These are phyloP conservation scores for Monoplex corrugatus DNA, from an alignment of 2,888 invertebrate genomes.

Conservation along the genomic window DNA sequence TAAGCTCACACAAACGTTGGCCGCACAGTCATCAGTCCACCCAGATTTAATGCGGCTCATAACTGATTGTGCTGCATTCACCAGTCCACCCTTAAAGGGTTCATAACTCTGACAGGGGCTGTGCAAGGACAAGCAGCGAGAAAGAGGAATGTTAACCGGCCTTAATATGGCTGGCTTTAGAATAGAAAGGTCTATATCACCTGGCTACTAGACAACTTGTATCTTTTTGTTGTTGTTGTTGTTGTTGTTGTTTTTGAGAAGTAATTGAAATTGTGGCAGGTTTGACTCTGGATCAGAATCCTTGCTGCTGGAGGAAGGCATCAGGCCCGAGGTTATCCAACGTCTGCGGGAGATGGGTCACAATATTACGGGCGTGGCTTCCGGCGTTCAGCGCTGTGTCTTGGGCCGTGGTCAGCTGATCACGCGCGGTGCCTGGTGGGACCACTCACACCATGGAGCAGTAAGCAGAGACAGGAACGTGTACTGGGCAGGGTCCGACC, in stretches of 20 bases:
- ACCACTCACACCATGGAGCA: constrained; percentile 46
- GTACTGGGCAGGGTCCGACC: constrained; percentile 79
- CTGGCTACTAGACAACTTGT: too few species aligned
- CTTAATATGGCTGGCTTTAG: too few species aligned
- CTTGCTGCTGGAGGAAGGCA: constrained; percentile 71
- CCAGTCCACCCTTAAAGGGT: too few species aligned
- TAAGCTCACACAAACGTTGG: too few species aligned
- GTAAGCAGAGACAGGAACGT: constrained; percentile 48
- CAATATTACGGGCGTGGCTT: constrained; percentile 61
- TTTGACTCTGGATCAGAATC: constrained; percentile 44
- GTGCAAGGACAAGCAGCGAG: too few species aligned
- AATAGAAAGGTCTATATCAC: too few species aligned
- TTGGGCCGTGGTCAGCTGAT: constrained; percentile 80
- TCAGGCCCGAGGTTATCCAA: constrained; percentile 62
- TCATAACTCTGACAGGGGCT: too few species aligned
- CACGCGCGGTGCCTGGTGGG: constrained; percentile 71
- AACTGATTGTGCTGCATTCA: too few species aligned
- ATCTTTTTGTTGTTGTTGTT: not conserved
- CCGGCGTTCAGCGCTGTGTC: constrained; percentile 63
- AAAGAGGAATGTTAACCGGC: too few species aligned
- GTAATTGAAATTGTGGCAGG: too few species aligned
- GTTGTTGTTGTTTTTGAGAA: not conserved
- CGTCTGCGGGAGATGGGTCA: constrained; percentile 71
- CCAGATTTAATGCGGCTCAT: too few species aligned
- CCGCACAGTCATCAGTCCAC: too few species aligned